Conservation (phyloP, 2,113 vertebrate species). For the Pangasianodon gigas region DNA sequence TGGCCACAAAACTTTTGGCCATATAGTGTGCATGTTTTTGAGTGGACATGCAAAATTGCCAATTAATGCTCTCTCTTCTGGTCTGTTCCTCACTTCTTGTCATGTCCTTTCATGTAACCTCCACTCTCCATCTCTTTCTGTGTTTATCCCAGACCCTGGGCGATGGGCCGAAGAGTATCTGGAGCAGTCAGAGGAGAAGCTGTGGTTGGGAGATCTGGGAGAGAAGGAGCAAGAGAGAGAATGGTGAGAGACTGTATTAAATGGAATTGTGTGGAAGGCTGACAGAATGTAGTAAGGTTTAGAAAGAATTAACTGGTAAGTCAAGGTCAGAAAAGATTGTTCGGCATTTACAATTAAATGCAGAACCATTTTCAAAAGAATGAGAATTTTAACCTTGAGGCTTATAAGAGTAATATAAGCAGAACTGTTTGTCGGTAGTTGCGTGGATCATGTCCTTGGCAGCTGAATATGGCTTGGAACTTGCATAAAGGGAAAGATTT, state of each 20-base stretch:
- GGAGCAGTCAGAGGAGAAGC: constrained; percentile 95
- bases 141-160: constrained; percentile 79
- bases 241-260: constrained; percentile 68
- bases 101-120: neutral
- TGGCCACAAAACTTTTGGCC: neutral
- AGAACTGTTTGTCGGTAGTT: neutral
- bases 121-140: neutral
- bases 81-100: neutral
- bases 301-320: neutral
- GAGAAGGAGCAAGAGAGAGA: constrained; percentile 76
- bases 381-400: neutral
- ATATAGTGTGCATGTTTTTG: neutral
- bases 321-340: neutral
- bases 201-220: constrained; percentile 93
- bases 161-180: constrained; percentile 98
- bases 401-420: neutral
- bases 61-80: neutral
- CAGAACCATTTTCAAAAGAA: neutral
- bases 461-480: neutral
- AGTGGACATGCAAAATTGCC: neutral
- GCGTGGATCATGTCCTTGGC: constrained; percentile 1
- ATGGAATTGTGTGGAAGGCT: neutral
- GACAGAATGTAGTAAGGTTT: neutral
- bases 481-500: neutral
- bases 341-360: neutral